Base-by-base conservation (phyloP, 2,888 invertebrate species). In the Marasmarcha lunaedactyla region DNA sequence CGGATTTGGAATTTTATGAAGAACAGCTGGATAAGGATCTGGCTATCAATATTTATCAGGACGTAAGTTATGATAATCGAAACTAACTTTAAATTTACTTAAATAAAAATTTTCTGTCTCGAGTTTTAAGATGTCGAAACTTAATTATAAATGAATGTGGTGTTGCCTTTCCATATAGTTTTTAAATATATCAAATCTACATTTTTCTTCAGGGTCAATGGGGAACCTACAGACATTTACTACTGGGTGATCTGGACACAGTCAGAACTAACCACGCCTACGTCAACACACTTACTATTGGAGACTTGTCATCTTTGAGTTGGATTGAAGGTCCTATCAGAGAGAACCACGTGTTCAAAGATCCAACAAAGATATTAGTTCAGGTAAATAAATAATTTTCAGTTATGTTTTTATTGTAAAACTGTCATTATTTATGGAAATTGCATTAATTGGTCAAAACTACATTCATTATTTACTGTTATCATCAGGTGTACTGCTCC, bases 181-280 rank as follows among this genome's bases (percentile, higher is more conserved):
- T n/a, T n/a, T n/a, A n/a, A n/a, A n/a, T n/a, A n/a, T n/a, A n/a
- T n/a, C n/a, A n/a, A n/a, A n/a, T n/a, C n/a, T n/a, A n/a, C n/a
- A 20, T 10, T 30, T n/a, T 30, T 3, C n/a, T 52, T 1, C 53
- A 84, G 65, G 86, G 86, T 7, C 66, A 81, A 54, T 92, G 84
- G 92, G 91, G 95, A n/a, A 91, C 92, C 1, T 95, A 93, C 63
- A 87, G 95, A n/a, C 95, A 97, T 70, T 65, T 94, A 7, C 83
- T 88, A 1, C 61, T 95, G 1, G 84, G 86, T 5, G 77, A 87
- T 35, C 46, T 81, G 12, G 60, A 71, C 5, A 66, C 67, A 0
- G 71, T 84, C 0, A 59, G 71, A 1, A 78, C 68, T 6, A 85
- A 87, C 45, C 93, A 96, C 62, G 91, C 90, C 0, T 94, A 88